Evolutionary conservation across 2,888 invertebrate species (phyloP).

Genomic region (Fissipunctia ypsillon): DNA sequence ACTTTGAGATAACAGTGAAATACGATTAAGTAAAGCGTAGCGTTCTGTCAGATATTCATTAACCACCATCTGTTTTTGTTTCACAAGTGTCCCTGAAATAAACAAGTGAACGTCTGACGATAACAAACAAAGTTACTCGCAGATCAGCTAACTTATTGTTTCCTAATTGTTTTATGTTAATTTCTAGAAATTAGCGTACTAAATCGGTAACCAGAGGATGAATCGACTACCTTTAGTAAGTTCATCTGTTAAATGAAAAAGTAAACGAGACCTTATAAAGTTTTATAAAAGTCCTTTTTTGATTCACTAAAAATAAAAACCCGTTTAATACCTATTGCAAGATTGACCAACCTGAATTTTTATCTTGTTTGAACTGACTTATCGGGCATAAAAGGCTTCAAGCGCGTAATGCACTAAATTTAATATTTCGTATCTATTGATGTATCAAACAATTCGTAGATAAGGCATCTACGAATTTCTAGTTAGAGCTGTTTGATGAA

Average conservation of each 20-base stretch:
- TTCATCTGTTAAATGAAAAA: neutral
- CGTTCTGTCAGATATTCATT: slow-evolving; percentile 35
- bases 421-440: slow-evolving; percentile 1
- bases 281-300: slow-evolving; percentile 5
- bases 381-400: slow-evolving; percentile 24
- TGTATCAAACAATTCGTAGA: neutral
- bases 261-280: slow-evolving; percentile 5
- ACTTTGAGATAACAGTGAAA: neutral
- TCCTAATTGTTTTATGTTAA: neutral
- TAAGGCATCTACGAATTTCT: too few relatives aligned
- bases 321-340: neutral
- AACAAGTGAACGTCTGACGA: slow-evolving; percentile 72
- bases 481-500: too few relatives aligned
- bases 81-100: slow-evolving; percentile 72
- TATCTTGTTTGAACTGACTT: slow-evolving; percentile 28
- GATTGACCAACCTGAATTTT: slow-evolving; percentile 16
- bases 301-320: neutral
- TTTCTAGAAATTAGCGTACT: neutral
- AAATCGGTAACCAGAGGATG: slow-evolving; percentile 5
- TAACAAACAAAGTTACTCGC: slow-evolving; percentile 69
- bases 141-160: neutral
- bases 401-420: slow-evolving; percentile 46
- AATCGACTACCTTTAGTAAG: neutral
- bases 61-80: slow-evolving; percentile 71
- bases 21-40: neutral